Percentiles rank a stretch among this genome's conserved stretches.
Conservation (phyloP, 2,113 vertebrate species). For the Campylomormyrus numenius region DNA sequence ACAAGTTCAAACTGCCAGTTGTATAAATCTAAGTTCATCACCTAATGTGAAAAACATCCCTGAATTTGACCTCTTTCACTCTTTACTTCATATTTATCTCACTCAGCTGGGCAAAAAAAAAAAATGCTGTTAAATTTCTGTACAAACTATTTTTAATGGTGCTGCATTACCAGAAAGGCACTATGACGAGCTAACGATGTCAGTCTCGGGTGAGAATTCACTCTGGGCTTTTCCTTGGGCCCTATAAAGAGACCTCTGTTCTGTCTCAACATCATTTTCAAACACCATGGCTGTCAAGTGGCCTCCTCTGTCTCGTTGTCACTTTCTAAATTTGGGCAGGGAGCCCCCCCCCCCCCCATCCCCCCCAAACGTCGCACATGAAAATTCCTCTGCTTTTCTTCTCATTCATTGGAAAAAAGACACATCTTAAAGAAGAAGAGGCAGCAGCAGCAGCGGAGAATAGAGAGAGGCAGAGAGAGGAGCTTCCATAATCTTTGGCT, state of each 20-base stretch:
- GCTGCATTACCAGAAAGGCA: not conserved
- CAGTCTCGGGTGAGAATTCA: not conserved
- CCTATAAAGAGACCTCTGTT: constrained; percentile 1
- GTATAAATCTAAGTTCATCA: not conserved
- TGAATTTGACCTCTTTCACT: not conserved
- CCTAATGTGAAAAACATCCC: not conserved
- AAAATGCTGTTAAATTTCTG: not conserved
- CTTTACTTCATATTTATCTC: not conserved
- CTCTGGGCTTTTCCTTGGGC: not conserved
- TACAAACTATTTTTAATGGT: not conserved
- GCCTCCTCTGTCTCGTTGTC: constrained; percentile 17
- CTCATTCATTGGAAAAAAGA: constrained; percentile 47
- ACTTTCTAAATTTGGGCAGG: constrained; percentile 18
- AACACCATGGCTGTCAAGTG: constrained; percentile 7
- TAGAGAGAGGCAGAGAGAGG: constrained; percentile 29
- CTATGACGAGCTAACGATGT: not conserved
- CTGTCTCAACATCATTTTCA: constrained; percentile 8
- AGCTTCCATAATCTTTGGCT: constrained; percentile 65
- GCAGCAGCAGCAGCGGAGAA: constrained; percentile 20
- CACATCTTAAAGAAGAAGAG: constrained; percentile 49
- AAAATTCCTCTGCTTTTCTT: constrained; percentile 50
- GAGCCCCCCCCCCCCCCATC: not conserved
- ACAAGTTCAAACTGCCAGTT: not conserved
- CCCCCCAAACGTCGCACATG: constrained; percentile 34
- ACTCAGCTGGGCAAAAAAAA: not conserved